Percentiles rank a stretch among this genome's conserved stretches.
Evolutionary conservation across 2,797 vertebrate species (phyloP).

Genomic region (Onychomys leucogaster): DNA sequence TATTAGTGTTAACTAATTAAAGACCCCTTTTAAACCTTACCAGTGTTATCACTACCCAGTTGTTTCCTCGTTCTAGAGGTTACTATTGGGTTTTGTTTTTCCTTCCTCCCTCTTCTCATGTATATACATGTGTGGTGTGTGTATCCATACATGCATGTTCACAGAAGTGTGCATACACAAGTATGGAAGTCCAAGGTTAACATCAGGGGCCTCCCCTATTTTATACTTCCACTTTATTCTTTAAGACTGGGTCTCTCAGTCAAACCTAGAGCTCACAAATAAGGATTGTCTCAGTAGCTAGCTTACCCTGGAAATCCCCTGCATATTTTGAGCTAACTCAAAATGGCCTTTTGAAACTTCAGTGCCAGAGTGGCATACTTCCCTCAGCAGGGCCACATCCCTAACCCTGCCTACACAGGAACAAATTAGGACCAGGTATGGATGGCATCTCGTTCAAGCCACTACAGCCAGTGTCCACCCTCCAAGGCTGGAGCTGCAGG

Average conservation of each 20-base stretch:
- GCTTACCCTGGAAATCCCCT: not conserved
- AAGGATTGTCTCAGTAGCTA: not conserved
- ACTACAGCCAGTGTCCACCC: no score
- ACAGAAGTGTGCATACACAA: not conserved
- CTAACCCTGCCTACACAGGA: not conserved
- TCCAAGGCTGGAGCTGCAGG: not conserved
- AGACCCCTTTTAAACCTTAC: constrained; percentile 24
- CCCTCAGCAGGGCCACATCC: not conserved
- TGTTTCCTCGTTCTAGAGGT: constrained; percentile 6
- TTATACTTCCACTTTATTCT: not conserved
- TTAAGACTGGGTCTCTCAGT: not conserved
- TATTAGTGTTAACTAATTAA: constrained; percentile 41
- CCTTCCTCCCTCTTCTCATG: not conserved
- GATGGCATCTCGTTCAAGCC: not conserved
- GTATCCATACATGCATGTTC: not conserved
- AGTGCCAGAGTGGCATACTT: no score
- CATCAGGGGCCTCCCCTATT: not conserved
- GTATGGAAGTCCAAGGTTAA: not conserved
- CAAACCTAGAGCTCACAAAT: not conserved
- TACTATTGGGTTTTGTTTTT: not conserved
- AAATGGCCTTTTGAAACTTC: not conserved
- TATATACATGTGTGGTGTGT: not conserved
- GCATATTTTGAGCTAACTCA: not conserved
- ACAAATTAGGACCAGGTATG: not conserved
- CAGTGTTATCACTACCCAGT: not conserved